Conservation (phyloP, 2,888 invertebrate genomes). For the Drosophila planitibia region DNA sequence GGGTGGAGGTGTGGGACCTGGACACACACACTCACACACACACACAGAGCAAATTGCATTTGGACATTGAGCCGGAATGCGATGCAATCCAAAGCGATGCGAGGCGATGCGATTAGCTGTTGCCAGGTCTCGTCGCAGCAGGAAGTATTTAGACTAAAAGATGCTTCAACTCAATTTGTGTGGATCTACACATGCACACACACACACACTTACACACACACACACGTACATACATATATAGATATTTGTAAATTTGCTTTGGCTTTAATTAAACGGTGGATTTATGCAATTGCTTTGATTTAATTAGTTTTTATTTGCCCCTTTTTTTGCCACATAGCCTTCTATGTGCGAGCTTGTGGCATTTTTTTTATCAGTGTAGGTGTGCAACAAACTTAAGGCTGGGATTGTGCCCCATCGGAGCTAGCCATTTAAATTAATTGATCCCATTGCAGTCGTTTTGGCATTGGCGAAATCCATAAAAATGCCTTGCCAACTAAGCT, state of each 20-base stretch:
- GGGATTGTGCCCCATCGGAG: not conserved
- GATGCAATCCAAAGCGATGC: conserved; percentile 5
- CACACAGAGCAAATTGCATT: conserved; percentile 13
- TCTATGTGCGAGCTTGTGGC: conserved; percentile 5
- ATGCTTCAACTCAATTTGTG: conserved; percentile 26
- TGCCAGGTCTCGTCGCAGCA: conserved; percentile 56
- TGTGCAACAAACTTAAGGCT: not conserved
- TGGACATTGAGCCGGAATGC: conserved; percentile 7
- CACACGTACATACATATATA: not conserved
- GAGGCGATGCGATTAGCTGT: conserved; percentile 18
- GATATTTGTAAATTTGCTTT: conserved; percentile 40
- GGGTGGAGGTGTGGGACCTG: conserved; percentile 3
- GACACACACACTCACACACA: conserved; percentile 1
- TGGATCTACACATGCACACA: not conserved
- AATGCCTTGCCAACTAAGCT: not conserved
- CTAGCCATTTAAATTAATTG: not conserved
- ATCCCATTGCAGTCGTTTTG: not conserved
- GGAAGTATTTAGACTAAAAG: conserved; percentile 67
- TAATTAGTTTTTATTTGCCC: conserved; percentile 58
- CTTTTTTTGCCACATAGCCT: not conserved
- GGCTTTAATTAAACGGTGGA: conserved; percentile 69
- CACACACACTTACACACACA: not conserved
- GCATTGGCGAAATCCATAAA: not conserved
- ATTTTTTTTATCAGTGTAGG: not conserved
- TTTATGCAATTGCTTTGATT: conserved; percentile 71